Evolutionary conservation across 35 echinoderm and acorn worm species (phyloP).

Genomic region (Hemicentrotus pulcherrimus): DNA sequence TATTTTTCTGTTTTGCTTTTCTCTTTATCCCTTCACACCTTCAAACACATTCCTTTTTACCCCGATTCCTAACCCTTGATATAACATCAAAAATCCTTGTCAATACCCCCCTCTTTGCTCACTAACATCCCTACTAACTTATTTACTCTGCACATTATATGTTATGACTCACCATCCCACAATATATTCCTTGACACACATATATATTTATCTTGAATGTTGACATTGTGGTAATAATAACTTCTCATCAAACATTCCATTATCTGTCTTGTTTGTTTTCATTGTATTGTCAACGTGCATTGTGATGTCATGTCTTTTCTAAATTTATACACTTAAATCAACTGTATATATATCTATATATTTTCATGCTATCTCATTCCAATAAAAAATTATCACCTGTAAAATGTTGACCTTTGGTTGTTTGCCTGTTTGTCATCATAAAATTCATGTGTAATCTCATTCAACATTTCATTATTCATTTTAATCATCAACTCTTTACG

Average conservation of each 20-base stretch:
- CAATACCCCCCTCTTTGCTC: neutral
- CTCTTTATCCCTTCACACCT: neutral
- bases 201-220: slow-evolving; percentile 14
- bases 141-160: neutral
- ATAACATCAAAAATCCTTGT: neutral
- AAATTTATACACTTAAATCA: neutral
- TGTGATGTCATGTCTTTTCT: neutral
- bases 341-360: neutral
- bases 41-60: neutral
- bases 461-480: neutral
- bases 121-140: neutral
- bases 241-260: neutral
- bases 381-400: neutral
- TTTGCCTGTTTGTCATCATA: neutral
- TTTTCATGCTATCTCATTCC: neutral
- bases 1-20: neutral
- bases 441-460: neutral
- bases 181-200: neutral
- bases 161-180: neutral
- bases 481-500: neutral
- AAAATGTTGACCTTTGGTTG: neutral
- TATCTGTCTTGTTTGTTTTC: neutral
- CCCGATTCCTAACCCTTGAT: neutral
- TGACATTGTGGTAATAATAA: neutral
- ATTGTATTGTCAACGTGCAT: neutral